Evolutionary conservation across 2,797 vertebrate genomes (phyloP).

Genomic region (Ctenosaura bakeri): DNA sequence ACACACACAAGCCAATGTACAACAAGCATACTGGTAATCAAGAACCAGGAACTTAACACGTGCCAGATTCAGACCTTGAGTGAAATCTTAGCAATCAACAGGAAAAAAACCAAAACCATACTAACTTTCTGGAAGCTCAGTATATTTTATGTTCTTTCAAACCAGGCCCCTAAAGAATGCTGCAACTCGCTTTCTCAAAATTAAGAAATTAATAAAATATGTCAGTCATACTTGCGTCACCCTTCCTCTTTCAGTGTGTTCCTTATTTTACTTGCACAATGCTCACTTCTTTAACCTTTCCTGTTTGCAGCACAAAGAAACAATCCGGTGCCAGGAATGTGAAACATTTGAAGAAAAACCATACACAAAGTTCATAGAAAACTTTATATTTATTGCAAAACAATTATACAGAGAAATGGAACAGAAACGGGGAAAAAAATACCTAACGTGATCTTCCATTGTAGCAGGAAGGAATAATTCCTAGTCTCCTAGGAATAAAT

Average conservation of each 20-base stretch:
- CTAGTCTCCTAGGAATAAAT: not conserved
- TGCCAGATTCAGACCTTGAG: not conserved
- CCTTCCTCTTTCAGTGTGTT: not conserved
- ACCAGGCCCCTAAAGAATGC: not conserved
- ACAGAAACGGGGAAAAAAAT: not conserved
- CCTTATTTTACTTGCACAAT: not conserved
- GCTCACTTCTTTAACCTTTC: slow-evolving; percentile 45
- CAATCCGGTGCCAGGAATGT: slow-evolving; percentile 84
- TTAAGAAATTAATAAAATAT: not conserved
- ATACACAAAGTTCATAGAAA: slow-evolving; percentile 80
- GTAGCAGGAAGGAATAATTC: not conserved
- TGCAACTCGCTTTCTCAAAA: not conserved
- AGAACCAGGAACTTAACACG: not conserved
- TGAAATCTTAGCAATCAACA: not conserved
- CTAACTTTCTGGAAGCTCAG: not conserved
- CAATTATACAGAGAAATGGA: not conserved
- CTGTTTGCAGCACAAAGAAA: slow-evolving; percentile 77
- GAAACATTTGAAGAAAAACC: slow-evolving; percentile 84
- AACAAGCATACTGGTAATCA: not conserved
- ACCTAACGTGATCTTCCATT: not conserved
- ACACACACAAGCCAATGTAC: not conserved
- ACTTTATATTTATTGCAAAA: slow-evolving; percentile 70
- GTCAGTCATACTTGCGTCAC: not conserved
- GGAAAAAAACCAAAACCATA: not conserved
- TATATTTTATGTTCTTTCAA: not conserved